Evolutionary conservation across 2,797 vertebrate genomes (phyloP), one percentile per base, ranked within the genome.

Genomic region (Acipenser ruthenus): DNA sequence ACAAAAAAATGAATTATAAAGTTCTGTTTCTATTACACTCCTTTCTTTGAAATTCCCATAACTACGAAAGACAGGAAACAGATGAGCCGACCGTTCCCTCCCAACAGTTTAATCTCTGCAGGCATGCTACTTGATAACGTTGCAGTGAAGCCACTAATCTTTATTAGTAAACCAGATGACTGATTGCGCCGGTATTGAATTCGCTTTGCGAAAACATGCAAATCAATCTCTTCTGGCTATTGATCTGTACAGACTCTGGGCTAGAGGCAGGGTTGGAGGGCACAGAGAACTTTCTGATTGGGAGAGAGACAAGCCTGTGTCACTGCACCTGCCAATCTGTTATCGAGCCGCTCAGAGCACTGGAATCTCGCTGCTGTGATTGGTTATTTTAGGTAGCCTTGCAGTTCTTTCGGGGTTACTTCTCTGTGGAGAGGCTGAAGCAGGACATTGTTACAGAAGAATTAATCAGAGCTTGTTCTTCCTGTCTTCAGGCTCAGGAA

Each of bases 391-490:
- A 63, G 67, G 68, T 75, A 15, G 7, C 67, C 70, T 73, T 77
- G 15, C 68, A 70, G 71, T 70, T 72, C 60, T 71, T 77, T 70
- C 64, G 59, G 74, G 70, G 77, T 67, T 18, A 72, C 70, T 77
- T 68, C 69, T 70, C 65, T 78, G 76, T 70, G 75, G 73, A 67
- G 72, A 80, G 71, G 78, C 77, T 73, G 78, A 67, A 79, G 76
- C 68, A 78, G 80, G 80, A 75, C 81, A 71, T 73, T 60, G 67
- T 69, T 67, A 75, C 74, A 81, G 79, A 73, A 74, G 74, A 83
- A 89, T 88, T 82, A 86, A 88, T 89, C 83, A 88, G 78, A 79
- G 72, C 79, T 79, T 80, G 80, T 85, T 86, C 82, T 70, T 71
- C 72, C 72, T 83, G 79, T 83, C 84, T 84, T 60, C 65, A 37